Conservation (phyloP, 2,113 vertebrate species). For the Pangasianodon gigas region DNA sequence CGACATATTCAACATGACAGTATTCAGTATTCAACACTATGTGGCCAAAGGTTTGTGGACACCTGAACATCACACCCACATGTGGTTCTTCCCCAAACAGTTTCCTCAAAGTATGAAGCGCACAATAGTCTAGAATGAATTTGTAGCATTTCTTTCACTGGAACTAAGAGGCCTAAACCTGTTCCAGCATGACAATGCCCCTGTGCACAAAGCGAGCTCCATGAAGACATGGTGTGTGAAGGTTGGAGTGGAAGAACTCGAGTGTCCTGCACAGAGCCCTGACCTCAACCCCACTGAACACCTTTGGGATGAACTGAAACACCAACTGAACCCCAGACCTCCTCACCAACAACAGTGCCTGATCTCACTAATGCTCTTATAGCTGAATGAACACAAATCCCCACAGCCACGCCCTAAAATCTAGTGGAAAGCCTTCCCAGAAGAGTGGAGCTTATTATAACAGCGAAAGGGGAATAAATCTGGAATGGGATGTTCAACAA, state of each 20-base stretch:
- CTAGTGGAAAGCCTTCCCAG: neutral
- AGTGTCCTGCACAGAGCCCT: no score
- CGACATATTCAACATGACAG: neutral
- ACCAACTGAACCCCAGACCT: no score
- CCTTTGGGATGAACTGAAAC: no score
- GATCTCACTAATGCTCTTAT: no score
- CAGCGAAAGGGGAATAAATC: neutral
- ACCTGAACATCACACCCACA: neutral
- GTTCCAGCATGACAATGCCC: neutral
- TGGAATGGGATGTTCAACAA: neutral
- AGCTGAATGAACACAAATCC: neutral
- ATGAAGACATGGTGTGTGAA: neutral
- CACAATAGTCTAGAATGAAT: neutral
- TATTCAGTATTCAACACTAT: neutral
- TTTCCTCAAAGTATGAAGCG: neutral
- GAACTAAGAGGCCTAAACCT: neutral
- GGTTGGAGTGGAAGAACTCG: no score
- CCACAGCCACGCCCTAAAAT: neutral
- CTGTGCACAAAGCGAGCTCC: neutral
- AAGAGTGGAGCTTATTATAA: neutral
- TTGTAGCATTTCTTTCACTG: neutral
- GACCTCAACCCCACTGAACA: no score
- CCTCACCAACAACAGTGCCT: no score
- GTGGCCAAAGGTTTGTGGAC: neutral
- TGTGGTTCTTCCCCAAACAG: no score